Base-by-base conservation (phyloP, 2,888 invertebrate species). In the Deladenus siricidicola region DNA sequence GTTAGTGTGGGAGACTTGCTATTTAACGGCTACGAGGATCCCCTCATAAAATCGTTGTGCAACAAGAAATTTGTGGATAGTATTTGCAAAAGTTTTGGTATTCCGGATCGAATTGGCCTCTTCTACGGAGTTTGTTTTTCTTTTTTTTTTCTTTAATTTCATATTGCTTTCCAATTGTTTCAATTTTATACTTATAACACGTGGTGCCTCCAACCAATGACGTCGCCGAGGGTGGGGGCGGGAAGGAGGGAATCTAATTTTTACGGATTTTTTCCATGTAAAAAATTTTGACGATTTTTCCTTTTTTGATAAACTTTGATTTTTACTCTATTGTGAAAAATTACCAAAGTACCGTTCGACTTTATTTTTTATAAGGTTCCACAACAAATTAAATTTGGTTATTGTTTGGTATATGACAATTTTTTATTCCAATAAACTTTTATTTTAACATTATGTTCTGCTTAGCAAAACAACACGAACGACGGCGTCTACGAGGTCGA, bases 11-110 rank as follows among this genome's bases (percentile, higher is more conserved):
- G 71, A 10, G 70, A 75, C 34, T 68, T 73, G 3, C 66, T 77
- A 21, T 77, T 78, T 61, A 70, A 73, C 6, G 77, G 77, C 17
- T 77, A 76, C 68, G 64, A 69, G 28, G 77, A 77, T 54, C 71
- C 70, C 19, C 30, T 69, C 26, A 49, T 71, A 23, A 39, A 47
- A 4, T 47, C 45, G n/a, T 24, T 67, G 6, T 77, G 77, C 60
- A 60, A 59, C 3, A 68, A 64, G 21, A 50, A 60, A 19, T 29
- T 70, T 6, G 43, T 73, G 14, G 30, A 49, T 26, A 21, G 64
- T 21, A 54, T 77, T 23, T 77, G 77, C 64, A 64, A 67, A 51
- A 57, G 63, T 21, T 61, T 59, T 30, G 58, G 59, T n/a, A 56
- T 77, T 29, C 74, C 73, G 21, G 62, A 70, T 8, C 64, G 62